phyloP scores from a whole-genome alignment of 2,797 vertebrate genomes.

The Petrocephalus sullivani region DNA sequence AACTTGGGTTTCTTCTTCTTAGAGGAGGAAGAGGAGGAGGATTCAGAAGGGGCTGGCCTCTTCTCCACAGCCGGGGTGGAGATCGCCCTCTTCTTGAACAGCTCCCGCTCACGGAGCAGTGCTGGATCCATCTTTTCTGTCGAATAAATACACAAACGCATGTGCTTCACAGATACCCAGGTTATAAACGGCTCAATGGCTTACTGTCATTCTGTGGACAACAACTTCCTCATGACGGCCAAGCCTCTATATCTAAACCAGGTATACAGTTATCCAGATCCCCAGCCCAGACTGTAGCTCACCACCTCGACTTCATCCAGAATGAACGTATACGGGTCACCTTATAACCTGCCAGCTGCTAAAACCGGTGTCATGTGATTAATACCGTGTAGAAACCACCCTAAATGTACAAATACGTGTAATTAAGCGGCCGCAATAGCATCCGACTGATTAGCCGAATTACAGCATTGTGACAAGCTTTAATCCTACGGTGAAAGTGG shows the following conservation, averaged over 20 bases:
- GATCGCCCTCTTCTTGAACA: slow-evolving; percentile 92
- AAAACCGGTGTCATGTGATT: background rate
- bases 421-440: background rate
- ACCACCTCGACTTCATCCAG: background rate
- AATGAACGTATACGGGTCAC: background rate
- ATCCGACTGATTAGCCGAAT: background rate
- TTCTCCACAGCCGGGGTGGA: slow-evolving; percentile 88
- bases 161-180: background rate
- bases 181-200: background rate
- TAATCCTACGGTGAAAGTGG: background rate
- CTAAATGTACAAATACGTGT: background rate
- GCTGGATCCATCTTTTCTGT: slow-evolving; percentile 83
- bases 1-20: slow-evolving; percentile 84
- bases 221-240: background rate
- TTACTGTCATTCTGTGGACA: background rate
- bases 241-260: background rate
- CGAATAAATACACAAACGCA: background rate
- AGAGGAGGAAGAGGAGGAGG: slow-evolving; percentile 72
- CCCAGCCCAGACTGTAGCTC: background rate
- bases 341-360: background rate
- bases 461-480: background rate
- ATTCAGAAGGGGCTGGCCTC: slow-evolving; percentile 68
- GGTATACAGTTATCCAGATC: background rate
- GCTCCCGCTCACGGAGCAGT: slow-evolving; percentile 82
- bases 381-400: background rate